These are phyloP conservation scores for Hucho hucho DNA, from an alignment of 2,113 vertebrate genomes.

Conservation along the genomic window DNA sequence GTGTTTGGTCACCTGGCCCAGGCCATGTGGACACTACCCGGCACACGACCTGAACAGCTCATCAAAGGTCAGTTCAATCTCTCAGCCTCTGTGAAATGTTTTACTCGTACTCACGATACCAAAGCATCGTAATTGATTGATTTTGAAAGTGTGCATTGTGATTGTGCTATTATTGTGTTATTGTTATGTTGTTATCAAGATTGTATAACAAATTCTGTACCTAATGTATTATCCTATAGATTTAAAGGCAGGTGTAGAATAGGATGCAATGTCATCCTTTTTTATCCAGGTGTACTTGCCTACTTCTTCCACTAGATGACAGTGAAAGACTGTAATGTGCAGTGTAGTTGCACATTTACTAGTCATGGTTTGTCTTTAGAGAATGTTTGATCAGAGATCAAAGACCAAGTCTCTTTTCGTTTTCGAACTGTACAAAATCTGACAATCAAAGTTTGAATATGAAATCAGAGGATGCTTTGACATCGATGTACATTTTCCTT, in stretches of 20 bases:
- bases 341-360: background rate
- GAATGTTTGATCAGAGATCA: background rate
- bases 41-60: slow-evolving; percentile 89
- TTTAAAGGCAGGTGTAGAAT: no score
- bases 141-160: background rate
- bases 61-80: slow-evolving; percentile 84
- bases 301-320: slow-evolving; percentile 58
- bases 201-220: no score
- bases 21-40: slow-evolving; percentile 97
- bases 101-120: no score
- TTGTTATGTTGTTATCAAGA: no score
- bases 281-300: background rate
- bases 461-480: background rate
- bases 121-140: background rate
- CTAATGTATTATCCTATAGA: no score
- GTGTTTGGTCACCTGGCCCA: slow-evolving; percentile 95
- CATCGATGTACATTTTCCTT: background rate
- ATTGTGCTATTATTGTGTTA: background rate
- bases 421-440: background rate
- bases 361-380: background rate
- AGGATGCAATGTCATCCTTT: background rate
- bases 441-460: background rate
- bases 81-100: background rate
- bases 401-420: background rate
- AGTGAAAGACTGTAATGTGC: slow-evolving; percentile 23